Evolutionary conservation across 2,888 invertebrate genomes (phyloP), one percentile per base, ranked within the genome.

Genomic region (Orthosia gracilis): DNA sequence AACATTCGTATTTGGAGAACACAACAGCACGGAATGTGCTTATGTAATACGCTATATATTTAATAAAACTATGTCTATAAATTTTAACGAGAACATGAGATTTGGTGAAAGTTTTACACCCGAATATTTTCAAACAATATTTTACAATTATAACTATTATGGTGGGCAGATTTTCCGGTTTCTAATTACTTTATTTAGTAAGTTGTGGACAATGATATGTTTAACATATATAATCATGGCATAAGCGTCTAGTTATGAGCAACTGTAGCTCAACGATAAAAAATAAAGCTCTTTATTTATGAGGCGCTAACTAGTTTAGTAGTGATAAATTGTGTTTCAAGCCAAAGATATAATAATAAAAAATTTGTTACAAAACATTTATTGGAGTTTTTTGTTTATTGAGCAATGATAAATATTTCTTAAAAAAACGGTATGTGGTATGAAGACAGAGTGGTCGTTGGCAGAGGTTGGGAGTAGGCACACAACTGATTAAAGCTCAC

Each of bases 401-500:
- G 45, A 68, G 31, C 47, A 7, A 7, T 65, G 64, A 65, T 62
- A 73, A 73, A 73, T 66, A 61, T n/a, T 78, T 23, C 50, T 62
- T 23, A 23, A 52, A 49, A 31, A 58, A 61, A 73, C 64, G 65
- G 79, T 81, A 80, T 73, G 78, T 82, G 76, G 77, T 86, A 77
- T 83, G 69, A 73, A 70, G 73, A 71, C 73, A 52, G 79, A 69
- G 66, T 62, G 47, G 73, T 68, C 65, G 66, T 80, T 73, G 83
- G 75, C 79, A 74, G 78, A 73, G 68, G 87, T 89, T 87, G 87
- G 89, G 89, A 90, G 92, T 91, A 92, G 91, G 93, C 93, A 92
- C 91, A 92, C 91, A 77, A 92, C 92, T 94, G 95, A 95, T 96
- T 95, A 95, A 94, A 92, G 92, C 92, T 88, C 93, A 94, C 94